Evolutionary conservation across 2,888 invertebrate species (phyloP).

Genomic region (Orthonevra nobilis): DNA sequence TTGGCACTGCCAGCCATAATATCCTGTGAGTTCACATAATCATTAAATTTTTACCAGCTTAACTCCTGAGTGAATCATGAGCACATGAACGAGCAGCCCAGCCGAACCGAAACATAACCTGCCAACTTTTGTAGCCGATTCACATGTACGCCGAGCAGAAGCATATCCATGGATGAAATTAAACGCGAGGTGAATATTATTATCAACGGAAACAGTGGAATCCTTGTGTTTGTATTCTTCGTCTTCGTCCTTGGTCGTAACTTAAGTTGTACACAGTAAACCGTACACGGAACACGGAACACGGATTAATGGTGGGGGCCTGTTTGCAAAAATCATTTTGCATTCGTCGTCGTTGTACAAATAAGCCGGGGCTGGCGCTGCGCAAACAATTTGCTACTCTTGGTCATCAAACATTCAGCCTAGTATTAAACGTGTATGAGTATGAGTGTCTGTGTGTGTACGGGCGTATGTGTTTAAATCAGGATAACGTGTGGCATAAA

Average conservation of each 20-base stretch:
- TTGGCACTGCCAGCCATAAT: conserved; percentile 29
- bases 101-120: too few relatives aligned
- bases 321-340: conserved; percentile 33
- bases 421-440: neutral
- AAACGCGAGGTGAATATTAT: conserved; percentile 37
- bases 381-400: conserved; percentile 54
- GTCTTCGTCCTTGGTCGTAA: conserved; percentile 60
- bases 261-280: conserved; percentile 55
- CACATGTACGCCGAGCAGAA: neutral
- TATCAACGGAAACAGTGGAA: conserved; percentile 35
- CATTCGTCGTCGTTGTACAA: conserved; percentile 24
- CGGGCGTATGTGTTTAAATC: conserved; percentile 11
- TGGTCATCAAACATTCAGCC: conserved; percentile 53
- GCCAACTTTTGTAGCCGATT: neutral
- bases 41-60: conserved; percentile 56
- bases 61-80: conserved; percentile 51
- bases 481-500: conserved; percentile 14
- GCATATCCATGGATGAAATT: conserved; percentile 27
- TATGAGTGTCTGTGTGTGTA: neutral
- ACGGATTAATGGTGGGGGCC: conserved; percentile 27
- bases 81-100: conserved; percentile 13
- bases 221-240: conserved; percentile 30
- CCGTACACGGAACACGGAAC: too few relatives aligned
- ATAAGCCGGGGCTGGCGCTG: conserved; percentile 30
- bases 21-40: conserved; percentile 39